Evolutionary conservation across 2,888 invertebrate genomes (phyloP).

Genomic region (Trichogramma evanescens): DNA sequence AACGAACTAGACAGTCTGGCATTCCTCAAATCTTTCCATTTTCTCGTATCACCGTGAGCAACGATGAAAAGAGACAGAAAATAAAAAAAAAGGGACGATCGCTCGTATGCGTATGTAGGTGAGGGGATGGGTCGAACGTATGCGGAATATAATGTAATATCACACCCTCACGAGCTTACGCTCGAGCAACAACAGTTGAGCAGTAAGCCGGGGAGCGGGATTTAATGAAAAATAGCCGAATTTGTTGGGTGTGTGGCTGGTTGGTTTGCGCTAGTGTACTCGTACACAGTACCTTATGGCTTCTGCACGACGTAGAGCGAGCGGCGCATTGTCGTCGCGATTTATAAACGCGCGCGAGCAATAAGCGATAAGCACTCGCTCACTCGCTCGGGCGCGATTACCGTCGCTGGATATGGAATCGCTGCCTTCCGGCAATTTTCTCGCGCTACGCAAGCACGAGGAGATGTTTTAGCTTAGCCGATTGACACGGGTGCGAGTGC

Average conservation of each 20-base stretch:
- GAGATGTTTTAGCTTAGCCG: too few species aligned
- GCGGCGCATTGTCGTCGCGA: neutral
- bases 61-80: neutral
- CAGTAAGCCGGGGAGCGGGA: constrained; percentile 33
- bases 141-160: constrained; percentile 37
- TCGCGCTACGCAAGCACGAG: neutral
- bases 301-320: neutral
- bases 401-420: constrained; percentile 7
- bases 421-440: constrained; percentile 19
- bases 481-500: neutral
- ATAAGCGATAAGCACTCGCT: constrained; percentile 13
- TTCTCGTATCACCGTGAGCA: constrained; percentile 6
- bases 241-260: constrained; percentile 30
- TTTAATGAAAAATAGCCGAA: constrained; percentile 43
- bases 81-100: neutral
- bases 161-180: constrained; percentile 26
- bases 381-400: constrained; percentile 12
- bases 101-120: neutral
- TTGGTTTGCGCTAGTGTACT: constrained; percentile 20
- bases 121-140: constrained; percentile 21
- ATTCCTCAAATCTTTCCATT: constrained; percentile 10
- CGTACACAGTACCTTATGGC: neutral
- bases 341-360: constrained; percentile 3
- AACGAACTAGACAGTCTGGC: neutral
- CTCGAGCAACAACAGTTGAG: neutral